Conservation (phyloP, 2,113 vertebrate genomes). For the Equus przewalskii region DNA sequence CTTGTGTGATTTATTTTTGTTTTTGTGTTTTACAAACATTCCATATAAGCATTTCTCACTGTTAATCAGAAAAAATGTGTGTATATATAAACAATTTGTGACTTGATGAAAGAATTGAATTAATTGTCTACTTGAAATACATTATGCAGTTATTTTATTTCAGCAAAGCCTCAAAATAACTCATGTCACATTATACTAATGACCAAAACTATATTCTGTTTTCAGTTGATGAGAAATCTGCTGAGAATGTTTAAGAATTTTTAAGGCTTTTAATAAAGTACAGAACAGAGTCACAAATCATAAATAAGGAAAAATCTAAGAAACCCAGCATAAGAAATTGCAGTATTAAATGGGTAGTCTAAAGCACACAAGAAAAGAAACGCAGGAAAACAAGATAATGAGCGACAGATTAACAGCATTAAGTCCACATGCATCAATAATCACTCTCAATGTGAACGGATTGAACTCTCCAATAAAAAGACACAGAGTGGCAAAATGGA, state of each 20-base stretch:
- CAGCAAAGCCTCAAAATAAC: background rate
- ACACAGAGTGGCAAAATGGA: too few relatives aligned
- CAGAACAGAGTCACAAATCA: too few relatives aligned
- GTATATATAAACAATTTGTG: background rate
- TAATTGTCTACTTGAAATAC: background rate
- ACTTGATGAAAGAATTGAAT: background rate
- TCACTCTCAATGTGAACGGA: too few relatives aligned
- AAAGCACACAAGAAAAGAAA: too few relatives aligned
- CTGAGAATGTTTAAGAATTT: background rate
- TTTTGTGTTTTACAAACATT: conserved; percentile 29
- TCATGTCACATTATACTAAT: background rate
- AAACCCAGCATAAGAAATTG: too few relatives aligned
- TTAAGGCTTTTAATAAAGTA: background rate
- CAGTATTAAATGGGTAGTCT: too few relatives aligned
- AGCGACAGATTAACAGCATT: too few relatives aligned
- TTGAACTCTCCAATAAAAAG: too few relatives aligned
- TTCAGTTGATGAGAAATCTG: background rate
- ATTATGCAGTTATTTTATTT: background rate
- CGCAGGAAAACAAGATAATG: too few relatives aligned
- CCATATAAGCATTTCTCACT: background rate
- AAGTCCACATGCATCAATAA: too few relatives aligned
- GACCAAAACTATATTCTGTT: background rate
- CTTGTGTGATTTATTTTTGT: background rate
- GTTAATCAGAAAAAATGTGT: background rate
- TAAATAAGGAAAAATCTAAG: too few relatives aligned